phyloP scores from a whole-genome alignment of 2,113 vertebrate species.

The Catharus minimus region DNA sequence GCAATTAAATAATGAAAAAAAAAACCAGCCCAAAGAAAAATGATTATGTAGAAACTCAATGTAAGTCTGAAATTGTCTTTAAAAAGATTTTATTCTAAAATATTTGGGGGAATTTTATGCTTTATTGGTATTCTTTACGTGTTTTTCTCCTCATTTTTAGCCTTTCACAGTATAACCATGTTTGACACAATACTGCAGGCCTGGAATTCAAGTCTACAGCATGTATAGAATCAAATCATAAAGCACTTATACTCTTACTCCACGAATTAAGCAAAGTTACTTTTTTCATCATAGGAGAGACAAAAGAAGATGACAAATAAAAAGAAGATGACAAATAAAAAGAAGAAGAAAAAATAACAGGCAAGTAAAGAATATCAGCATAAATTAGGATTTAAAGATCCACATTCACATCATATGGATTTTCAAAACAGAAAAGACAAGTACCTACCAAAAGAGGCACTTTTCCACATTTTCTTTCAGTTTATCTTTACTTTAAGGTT shows the following conservation, averaged over 20 bases:
- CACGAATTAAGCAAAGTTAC: neutral
- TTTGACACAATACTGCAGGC: slow-evolving; percentile 16
- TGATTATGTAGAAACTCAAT: neutral
- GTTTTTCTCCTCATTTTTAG: slow-evolving; percentile 44
- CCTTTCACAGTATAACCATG: slow-evolving; percentile 16
- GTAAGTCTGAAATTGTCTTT: neutral
- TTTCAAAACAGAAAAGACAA: neutral
- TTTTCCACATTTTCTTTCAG: neutral
- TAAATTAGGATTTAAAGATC: neutral
- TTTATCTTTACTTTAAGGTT: neutral
- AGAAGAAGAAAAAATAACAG: no score
- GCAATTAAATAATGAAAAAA: neutral
- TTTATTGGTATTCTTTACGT: slow-evolving; percentile 15
- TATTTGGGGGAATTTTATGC: slow-evolving; percentile 23
- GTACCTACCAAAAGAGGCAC: neutral
- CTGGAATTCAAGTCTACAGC: neutral
- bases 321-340: no score
- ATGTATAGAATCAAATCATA: neutral
- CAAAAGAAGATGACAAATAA: neutral
- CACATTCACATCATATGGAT: neutral
- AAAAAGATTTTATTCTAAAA: slow-evolving; percentile 13
- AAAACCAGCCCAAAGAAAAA: neutral
- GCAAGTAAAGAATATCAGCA: neutral
- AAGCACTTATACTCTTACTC: neutral
- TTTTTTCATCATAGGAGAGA: neutral